A percentile compares a stretch with the other conserved stretches of the same genome.
These are phyloP conservation scores for Halcyon senegalensis DNA, from an alignment of 2,113 vertebrate species.

Conservation along the genomic window DNA sequence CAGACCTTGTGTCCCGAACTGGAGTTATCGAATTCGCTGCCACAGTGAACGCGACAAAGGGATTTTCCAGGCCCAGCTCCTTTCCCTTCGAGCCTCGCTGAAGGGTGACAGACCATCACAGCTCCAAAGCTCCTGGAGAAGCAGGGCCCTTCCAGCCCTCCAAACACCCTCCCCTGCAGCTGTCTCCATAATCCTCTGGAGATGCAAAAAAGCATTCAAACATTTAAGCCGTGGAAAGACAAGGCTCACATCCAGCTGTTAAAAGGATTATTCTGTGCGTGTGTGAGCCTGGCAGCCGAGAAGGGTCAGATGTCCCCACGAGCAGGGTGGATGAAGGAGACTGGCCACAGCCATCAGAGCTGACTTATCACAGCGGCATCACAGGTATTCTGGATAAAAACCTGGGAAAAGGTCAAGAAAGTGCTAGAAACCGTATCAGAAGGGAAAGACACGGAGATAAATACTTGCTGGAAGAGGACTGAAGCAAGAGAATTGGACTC, in stretches of 20 bases:
- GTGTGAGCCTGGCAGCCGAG: neutral
- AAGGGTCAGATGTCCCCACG: rapidly evolving
- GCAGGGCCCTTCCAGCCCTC: neutral
- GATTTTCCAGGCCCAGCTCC: neutral
- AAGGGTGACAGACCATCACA: neutral
- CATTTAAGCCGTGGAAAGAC: neutral
- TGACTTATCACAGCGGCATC: neutral
- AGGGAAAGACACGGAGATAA: neutral
- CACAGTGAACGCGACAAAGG: rapidly evolving
- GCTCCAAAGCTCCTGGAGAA: neutral
- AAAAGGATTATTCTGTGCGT: neutral
- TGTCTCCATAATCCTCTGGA: neutral
- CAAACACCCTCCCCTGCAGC: neutral
- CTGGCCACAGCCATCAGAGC: neutral
- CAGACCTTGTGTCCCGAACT: neutral
- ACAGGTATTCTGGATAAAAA: neutral
- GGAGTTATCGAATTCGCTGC: neutral
- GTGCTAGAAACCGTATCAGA: neutral
- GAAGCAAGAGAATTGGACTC: neutral
- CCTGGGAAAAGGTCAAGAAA: neutral
- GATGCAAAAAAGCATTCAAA: neutral
- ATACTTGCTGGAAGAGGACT: neutral
- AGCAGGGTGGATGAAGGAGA: neutral
- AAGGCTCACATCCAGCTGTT: neutral
- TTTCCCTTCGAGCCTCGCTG: neutral